Base-by-base conservation (phyloP, 1,140 invertebrate species). In the Drosophila ficusphila region DNA sequence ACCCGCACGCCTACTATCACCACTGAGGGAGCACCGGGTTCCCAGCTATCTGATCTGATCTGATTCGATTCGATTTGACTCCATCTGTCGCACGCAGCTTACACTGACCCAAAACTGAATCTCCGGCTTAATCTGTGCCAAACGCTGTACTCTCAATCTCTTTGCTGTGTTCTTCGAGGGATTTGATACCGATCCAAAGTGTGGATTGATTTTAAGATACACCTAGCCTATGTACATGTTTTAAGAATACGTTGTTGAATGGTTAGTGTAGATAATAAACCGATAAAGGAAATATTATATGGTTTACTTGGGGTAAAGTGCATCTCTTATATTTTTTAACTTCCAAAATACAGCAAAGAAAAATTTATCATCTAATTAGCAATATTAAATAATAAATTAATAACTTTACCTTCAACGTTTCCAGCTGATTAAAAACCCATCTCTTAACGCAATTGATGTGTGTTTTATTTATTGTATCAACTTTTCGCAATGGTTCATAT, bases 401-500 rank as follows among this genome's bases (percentile, higher is more conserved):
- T n/a, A n/a, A n/a, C n/a, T n/a, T n/a, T n/a, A n/a, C n/a, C n/a
- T n/a, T n/a, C n/a, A n/a, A n/a, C n/a, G n/a, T n/a, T n/a, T n/a
- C n/a, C n/a, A n/a, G n/a, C n/a, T n/a, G 31, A 25, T 36, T 12
- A 19, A 42, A 27, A 34, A 14, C 21, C 2, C 11, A 4, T 0
- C 5, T 7, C 6, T 58, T 42, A 76, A 85, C 52, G 73, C 68
- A 86, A 65, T 85, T 57, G 42, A 76, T 86, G 52, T 79, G 52
- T 83, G 62, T 69, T 85, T 86, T 73, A 78, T 88, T 86, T 79
- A 85, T 85, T 88, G 74, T 88, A 86, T 86, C 81, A 86, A 86
- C 81, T 86, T 49, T 79, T 70, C 57, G 70, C 73, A 79, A 67
- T 67, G 19, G 9, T 67, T 76, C 65, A 72, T 85, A 79, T 86